Conservation (phyloP, 2,888 invertebrate genomes). For the Phortica okadai region DNA sequence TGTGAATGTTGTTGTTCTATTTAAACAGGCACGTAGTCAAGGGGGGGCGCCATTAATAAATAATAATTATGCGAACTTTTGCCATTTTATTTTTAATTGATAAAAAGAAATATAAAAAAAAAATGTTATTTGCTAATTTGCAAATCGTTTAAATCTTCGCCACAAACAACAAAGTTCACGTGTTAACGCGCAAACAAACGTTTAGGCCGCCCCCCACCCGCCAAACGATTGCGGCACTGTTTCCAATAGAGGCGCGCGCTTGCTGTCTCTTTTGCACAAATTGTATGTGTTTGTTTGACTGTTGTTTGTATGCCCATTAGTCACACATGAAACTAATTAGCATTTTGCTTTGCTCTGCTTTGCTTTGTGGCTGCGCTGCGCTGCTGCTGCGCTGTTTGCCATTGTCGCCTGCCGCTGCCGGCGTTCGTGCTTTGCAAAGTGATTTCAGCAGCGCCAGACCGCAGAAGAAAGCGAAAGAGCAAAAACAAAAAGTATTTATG, state of each 20-base stretch:
- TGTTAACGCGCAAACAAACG: too few species aligned
- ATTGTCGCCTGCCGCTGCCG: slow-evolving; percentile 58
- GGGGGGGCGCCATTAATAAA: background rate
- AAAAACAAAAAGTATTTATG: slow-evolving; percentile 13
- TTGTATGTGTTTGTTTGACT: slow-evolving; percentile 51
- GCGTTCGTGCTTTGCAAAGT: slow-evolving; percentile 46
- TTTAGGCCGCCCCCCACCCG: background rate
- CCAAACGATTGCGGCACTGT: slow-evolving; percentile 27
- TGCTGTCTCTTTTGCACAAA: slow-evolving; percentile 12
- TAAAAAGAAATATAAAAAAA: too few species aligned
- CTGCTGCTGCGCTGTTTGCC: slow-evolving; percentile 55
- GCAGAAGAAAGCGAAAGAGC: slow-evolving; percentile 1
- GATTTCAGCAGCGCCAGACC: slow-evolving; percentile 63
- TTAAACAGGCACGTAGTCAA: slow-evolving; percentile 13
- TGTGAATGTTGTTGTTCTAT: slow-evolving; percentile 50
- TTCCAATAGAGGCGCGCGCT: background rate
- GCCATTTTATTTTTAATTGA: too few species aligned
- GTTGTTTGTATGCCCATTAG: slow-evolving; percentile 68
- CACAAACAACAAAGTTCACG: too few species aligned
- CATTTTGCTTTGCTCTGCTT: slow-evolving; percentile 54
- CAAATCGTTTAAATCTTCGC: too few species aligned
- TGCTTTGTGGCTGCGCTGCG: background rate
- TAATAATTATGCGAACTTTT: background rate
- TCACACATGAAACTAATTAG: slow-evolving; percentile 72
- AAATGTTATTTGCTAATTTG: too few species aligned